A percentile compares a stretch with the other conserved stretches of the same genome.
Conservation (phyloP, 2,888 invertebrate genomes). For the Bellardia bayeri region DNA sequence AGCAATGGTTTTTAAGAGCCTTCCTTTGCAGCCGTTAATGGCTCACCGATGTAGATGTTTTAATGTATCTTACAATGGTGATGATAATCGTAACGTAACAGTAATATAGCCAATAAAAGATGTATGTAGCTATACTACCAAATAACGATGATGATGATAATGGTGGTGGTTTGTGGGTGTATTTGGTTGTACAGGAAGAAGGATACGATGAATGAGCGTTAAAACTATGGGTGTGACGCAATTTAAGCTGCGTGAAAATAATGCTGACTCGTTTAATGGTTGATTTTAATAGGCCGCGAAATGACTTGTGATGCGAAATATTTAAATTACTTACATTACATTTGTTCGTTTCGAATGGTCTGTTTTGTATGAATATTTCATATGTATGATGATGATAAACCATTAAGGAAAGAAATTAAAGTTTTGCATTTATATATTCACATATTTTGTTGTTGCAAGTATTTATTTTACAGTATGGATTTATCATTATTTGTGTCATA, state of each 20-base stretch:
- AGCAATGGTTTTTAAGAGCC: constrained; percentile 69
- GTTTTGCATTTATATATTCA: not conserved
- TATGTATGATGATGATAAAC: constrained; percentile 12
- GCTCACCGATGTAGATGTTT: constrained; percentile 67
- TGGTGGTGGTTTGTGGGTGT: constrained; percentile 63
- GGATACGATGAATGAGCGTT: constrained; percentile 54
- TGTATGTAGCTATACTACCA: not conserved
- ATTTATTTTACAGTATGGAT: constrained; percentile 29
- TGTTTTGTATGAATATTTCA: constrained; percentile 27
- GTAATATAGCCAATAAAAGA: not conserved
- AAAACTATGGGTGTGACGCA: constrained; percentile 74
- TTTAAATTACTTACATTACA: constrained; percentile 72
- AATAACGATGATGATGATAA: constrained; percentile 50
- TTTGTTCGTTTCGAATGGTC: constrained; percentile 60
- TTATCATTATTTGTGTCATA: constrained; percentile 36
- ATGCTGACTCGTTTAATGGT: constrained; percentile 73
- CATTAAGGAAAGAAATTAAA: constrained; percentile 37
- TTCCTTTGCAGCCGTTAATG: constrained; percentile 69
- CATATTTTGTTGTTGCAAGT: not conserved
- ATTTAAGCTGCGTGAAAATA: constrained; percentile 72
- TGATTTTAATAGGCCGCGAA: constrained; percentile 76
- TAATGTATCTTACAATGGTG: constrained; percentile 70
- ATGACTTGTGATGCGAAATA: constrained; percentile 74
- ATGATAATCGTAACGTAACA: constrained; percentile 59
- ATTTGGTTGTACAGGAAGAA: constrained; percentile 30